Evolutionary conservation across 2,113 vertebrate species (phyloP).

Genomic region (Apteryx mantelli): DNA sequence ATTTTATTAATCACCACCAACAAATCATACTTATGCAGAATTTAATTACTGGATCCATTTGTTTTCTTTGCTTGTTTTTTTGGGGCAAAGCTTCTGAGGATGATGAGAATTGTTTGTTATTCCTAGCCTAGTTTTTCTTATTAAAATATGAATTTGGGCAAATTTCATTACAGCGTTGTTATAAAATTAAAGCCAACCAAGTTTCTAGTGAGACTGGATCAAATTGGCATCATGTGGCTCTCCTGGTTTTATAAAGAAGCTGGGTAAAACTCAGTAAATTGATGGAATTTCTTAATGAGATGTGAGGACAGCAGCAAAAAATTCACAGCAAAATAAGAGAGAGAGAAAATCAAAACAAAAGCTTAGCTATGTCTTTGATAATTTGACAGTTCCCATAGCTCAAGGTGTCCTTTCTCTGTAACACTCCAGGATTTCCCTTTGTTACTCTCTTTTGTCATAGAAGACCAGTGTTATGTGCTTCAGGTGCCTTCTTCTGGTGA

Average conservation of each 20-base stretch:
- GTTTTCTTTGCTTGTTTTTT: not conserved
- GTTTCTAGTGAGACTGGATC: not conserved
- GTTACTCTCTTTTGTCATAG: constrained; percentile 27
- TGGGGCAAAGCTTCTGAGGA: not conserved
- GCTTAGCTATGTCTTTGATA: constrained; percentile 23
- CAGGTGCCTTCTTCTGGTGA: not conserved
- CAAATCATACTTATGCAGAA: not conserved
- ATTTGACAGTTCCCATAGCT: constrained; percentile 48
- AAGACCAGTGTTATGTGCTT: not conserved
- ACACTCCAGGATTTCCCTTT: constrained; percentile 29
- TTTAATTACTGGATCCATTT: constrained; percentile 36
- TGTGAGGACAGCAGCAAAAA: not conserved
- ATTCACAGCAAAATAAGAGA: not conserved
- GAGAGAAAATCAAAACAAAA: constrained; percentile 16
- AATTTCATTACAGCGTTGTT: not conserved
- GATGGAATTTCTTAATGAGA: not conserved
- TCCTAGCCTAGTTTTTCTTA: not conserved
- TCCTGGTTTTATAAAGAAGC: not conserved
- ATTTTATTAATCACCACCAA: constrained; percentile 24
- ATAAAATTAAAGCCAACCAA: not conserved
- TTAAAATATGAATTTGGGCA: not conserved
- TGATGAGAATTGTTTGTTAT: not conserved
- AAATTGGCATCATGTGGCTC: not conserved
- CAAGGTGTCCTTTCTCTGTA: constrained; percentile 47
- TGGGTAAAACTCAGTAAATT: not conserved